Evolutionary conservation across 2,113 vertebrate species (phyloP), one percentile per base, ranked within the genome.

Genomic region (Hiodon alosoides): DNA sequence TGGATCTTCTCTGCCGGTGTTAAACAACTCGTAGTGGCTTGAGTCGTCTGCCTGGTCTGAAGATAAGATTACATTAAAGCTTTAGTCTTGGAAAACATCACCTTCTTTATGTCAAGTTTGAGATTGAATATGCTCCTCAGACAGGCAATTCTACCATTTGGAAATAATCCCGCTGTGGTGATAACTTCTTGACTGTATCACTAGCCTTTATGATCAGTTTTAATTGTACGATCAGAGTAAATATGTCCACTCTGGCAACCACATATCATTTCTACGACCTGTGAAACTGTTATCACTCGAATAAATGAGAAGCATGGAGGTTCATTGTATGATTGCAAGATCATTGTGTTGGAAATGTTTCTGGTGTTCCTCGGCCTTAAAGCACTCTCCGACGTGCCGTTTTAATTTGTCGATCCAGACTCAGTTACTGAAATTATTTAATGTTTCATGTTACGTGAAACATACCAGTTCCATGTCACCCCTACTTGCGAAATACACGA

Each of bases 1-100:
- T 2, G 13, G 52, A 17, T 13, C 7, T 9, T 57, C 17, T 46
- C 5, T 54, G 7, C 46, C 52, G 3, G 54, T 52, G 58, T 14
- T 59, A 14, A 3, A 59, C 8, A 11, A 2, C 58, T 59, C 58
- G 9, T 9, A 9, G 58, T 59, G 9, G 14, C 7, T 4, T 14
- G 11, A 16, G 11, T 31, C 61, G 54, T 50, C 58, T 72, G 46
- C 10, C 16, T 17, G 10, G 61, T 59, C 31, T 7, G 31, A 50
- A 60, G 58, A 72, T 59, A 59, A 60, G 58, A 14, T 61, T 72
- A 9, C 60, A 73, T 51, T 64, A 13, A 50, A 61, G 47, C 14
- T 50, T 73, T 51, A 8, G 51, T 47, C 47, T 7, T 47, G 14
- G 58, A 73, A 13, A 48, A 64, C 47, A 16, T 64, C 4, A 62